Evolutionary conservation across 2,888 invertebrate species (phyloP).

Genomic region (Acanthosepion esculentum): DNA sequence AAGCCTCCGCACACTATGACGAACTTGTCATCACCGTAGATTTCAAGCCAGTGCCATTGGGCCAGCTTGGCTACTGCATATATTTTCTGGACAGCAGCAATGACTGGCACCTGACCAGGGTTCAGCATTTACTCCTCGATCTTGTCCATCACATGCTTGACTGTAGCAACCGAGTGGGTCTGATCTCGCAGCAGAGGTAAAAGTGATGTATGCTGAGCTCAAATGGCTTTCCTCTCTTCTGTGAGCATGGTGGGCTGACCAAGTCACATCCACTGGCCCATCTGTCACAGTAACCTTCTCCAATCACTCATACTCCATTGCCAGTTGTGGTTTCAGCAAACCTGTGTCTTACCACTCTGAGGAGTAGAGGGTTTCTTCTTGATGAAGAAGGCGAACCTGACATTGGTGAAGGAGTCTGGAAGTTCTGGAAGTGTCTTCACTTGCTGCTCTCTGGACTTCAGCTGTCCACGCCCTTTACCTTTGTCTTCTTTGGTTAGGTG

Average conservation of each 20-base stretch:
- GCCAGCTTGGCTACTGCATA: conserved; percentile 64
- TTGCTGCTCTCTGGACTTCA: conserved; percentile 51
- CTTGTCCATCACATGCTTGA: conserved; percentile 58
- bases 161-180: conserved; percentile 57
- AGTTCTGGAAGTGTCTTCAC: conserved; percentile 52
- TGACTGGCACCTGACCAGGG: conserved; percentile 61
- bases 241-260: conserved; percentile 53
- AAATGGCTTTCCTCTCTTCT: not conserved
- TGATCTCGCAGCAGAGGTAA: conserved; percentile 58
- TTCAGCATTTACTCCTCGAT: conserved; percentile 56
- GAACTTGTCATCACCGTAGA: conserved; percentile 60
- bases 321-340: too few relatives aligned
- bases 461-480: conserved; percentile 50
- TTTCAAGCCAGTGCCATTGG: conserved; percentile 51
- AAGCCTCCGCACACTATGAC: conserved; percentile 67
- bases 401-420: conserved; percentile 53
- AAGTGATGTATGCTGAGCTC: conserved; percentile 48
- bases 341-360: not conserved
- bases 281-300: too few relatives aligned
- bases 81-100: conserved; percentile 62
- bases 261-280: conserved; percentile 44
- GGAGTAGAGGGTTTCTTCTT: conserved; percentile 50
- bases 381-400: conserved; percentile 51
- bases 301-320: too few relatives aligned
- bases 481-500: conserved; percentile 50